These are phyloP conservation scores for Entomobrya proxima DNA, from an alignment of 2,888 invertebrate species.

Conservation along the genomic window DNA sequence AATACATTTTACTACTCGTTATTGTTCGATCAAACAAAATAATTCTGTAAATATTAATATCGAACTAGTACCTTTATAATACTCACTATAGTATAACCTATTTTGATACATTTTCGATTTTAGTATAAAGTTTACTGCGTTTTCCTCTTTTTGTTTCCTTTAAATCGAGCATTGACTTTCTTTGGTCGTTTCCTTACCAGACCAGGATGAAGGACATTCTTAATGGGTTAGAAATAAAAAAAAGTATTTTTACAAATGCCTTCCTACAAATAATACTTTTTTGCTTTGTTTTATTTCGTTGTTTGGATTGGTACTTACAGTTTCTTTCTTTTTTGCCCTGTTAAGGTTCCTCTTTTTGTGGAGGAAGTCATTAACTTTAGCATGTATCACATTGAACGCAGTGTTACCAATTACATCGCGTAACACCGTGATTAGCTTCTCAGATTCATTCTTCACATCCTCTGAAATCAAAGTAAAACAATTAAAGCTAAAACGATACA, in stretches of 20 bases:
- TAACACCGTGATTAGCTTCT: constrained; percentile 60
- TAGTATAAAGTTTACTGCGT: too few relatives aligned
- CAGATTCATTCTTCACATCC: constrained; percentile 62
- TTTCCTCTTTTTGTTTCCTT: constrained; percentile 56
- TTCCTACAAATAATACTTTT: background rate
- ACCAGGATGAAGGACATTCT: constrained; percentile 68
- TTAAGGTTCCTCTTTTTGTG: constrained; percentile 69
- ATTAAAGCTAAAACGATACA: background rate
- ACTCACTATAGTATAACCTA: too few relatives aligned
- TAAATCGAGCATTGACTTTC: constrained; percentile 40
- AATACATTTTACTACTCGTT: too few relatives aligned
- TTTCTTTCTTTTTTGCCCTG: constrained; percentile 72
- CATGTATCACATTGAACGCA: constrained; percentile 64
- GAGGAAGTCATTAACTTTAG: constrained; percentile 67
- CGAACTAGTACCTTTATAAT: too few relatives aligned
- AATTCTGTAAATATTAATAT: too few relatives aligned
- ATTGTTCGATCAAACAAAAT: too few relatives aligned
- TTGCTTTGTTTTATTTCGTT: too few relatives aligned
- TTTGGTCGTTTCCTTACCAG: constrained; percentile 62
- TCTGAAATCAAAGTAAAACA: too few relatives aligned
- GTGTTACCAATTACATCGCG: constrained; percentile 65
- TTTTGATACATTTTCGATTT: too few relatives aligned
- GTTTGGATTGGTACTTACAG: too few relatives aligned
- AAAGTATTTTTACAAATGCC: background rate
- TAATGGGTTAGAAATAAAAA: background rate